Evolutionary conservation across 2,888 invertebrate genomes (phyloP).

Genomic region (Nymphalis urticae): DNA sequence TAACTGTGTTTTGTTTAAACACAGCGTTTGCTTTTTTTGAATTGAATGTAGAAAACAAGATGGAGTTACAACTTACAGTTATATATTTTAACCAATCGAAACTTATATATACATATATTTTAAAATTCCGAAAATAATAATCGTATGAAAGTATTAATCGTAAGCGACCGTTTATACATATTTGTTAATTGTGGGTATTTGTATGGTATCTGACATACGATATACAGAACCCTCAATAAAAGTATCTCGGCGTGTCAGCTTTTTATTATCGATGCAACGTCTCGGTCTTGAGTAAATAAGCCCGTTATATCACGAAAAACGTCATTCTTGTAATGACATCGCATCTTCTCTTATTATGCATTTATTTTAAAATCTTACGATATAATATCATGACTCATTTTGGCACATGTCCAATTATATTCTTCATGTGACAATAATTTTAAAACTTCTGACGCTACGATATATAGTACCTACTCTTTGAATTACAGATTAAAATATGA

Average conservation of each 20-base stretch:
- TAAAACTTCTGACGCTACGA: background rate
- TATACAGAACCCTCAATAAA: background rate
- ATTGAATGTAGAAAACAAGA: too few species aligned
- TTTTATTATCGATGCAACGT: conserved; percentile 13
- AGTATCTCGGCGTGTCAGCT: background rate
- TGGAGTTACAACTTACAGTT: too few species aligned
- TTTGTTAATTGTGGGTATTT: too few species aligned
- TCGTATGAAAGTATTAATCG: too few species aligned
- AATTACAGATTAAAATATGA: too few species aligned
- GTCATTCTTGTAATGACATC: conserved; percentile 10
- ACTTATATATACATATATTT: too few species aligned
- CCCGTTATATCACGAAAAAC: conserved; percentile 11
- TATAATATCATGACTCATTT: conserved; percentile 9
- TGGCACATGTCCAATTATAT: conserved; percentile 14
- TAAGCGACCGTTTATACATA: too few species aligned
- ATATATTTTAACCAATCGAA: too few species aligned
- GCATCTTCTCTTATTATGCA: conserved; percentile 6
- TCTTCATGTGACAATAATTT: background rate
- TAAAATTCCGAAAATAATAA: too few species aligned
- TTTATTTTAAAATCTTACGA: conserved; percentile 13
- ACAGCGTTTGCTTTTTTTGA: too few species aligned
- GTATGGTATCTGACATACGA: too few species aligned
- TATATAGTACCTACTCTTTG: background rate
- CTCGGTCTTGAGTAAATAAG: background rate
- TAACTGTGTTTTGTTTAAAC: too few species aligned